Conservation (phyloP, 1,140 invertebrate species). For the Drosophila carrolli region DNA sequence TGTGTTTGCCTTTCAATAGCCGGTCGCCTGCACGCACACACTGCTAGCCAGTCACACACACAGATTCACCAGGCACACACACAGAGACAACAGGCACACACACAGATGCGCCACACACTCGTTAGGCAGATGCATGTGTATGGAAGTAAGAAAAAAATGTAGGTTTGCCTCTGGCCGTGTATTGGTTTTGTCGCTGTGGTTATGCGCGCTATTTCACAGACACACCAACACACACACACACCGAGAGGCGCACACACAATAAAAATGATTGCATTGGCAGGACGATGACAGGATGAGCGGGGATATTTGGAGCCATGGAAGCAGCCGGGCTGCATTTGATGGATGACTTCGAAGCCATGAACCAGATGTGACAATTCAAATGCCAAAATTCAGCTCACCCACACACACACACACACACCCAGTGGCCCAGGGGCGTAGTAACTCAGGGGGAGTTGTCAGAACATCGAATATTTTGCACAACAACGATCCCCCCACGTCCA, state of each 20-base stretch:
- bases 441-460: constrained; percentile 17
- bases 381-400: constrained; percentile 61
- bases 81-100: neutral
- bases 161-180: constrained; percentile 37
- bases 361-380: constrained; percentile 82
- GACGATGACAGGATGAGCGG: constrained; percentile 52
- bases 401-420: constrained; percentile 30
- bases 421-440: constrained; percentile 28
- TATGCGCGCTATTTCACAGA: constrained; percentile 65
- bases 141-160: constrained; percentile 30
- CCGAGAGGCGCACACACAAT: constrained; percentile 47
- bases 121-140: constrained; percentile 40
- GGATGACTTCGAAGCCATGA: constrained; percentile 74
- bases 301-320: constrained; percentile 8
- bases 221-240: constrained; percentile 21
- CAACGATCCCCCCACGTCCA: constrained; percentile 10
- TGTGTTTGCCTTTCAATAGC: constrained; percentile 56
- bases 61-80: constrained; percentile 9
- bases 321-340: constrained; percentile 69
- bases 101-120: constrained; percentile 23
- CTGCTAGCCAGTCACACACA: constrained; percentile 8
- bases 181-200: constrained; percentile 67
- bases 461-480: neutral
- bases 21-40: neutral
- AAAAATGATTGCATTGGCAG: constrained; percentile 80